Evolutionary conservation across 2,888 invertebrate genomes (phyloP).

Genomic region (Andrena minutula): DNA sequence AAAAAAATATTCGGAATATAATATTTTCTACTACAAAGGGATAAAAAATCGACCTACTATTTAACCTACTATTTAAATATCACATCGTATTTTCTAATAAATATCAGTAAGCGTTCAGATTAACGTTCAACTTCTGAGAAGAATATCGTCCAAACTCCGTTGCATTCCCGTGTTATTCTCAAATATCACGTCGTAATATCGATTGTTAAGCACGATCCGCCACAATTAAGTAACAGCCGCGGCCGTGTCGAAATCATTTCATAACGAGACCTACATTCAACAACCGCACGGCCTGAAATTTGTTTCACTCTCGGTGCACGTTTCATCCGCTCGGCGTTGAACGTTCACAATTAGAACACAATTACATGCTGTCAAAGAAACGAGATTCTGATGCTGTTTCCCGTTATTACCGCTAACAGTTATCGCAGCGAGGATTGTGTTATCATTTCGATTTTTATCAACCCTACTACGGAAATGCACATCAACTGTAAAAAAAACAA

Average conservation of each 20-base stretch:
- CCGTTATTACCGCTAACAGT: conserved; percentile 21
- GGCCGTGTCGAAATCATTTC: conserved; percentile 67
- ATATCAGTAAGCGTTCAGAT: neutral
- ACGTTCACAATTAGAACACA: conserved; percentile 42
- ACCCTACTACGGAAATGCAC: neutral
- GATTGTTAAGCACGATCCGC: conserved; percentile 55
- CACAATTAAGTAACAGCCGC: conserved; percentile 67
- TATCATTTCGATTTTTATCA: neutral
- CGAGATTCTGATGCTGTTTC: conserved; percentile 40
- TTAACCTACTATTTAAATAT: neutral
- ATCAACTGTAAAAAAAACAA: neutral
- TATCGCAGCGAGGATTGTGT: neutral
- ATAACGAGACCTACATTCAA: conserved; percentile 66
- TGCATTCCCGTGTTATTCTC: neutral
- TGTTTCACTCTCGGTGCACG: conserved; percentile 42
- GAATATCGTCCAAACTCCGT: neutral
- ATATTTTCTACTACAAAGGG: neutral
- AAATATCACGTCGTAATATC: conserved; percentile 6
- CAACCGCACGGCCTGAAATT: conserved; percentile 51
- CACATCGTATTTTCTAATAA: neutral
- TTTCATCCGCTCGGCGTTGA: conserved; percentile 35
- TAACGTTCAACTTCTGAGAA: neutral
- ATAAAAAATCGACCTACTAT: neutral
- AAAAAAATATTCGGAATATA: neutral
- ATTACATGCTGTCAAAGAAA: conserved; percentile 27